Conservation (phyloP, 1,140 invertebrate species). For the Bombus balteatus region DNA sequence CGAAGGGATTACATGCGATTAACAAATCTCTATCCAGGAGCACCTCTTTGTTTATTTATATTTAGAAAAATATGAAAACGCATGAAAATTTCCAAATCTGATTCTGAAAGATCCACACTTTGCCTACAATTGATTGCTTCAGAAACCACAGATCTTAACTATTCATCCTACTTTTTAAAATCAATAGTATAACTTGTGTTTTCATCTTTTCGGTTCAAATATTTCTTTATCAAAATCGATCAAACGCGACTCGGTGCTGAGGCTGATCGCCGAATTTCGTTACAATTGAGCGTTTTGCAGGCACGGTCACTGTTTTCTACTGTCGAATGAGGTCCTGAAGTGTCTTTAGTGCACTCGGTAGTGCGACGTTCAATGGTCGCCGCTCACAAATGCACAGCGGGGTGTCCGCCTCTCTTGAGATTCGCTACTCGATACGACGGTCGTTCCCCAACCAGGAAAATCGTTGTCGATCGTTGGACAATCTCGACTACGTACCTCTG, state of each 20-base stretch:
- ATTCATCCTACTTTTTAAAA: not conserved
- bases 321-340: constrained; percentile 74
- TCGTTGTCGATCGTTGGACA: constrained; percentile 70
- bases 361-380: constrained; percentile 72
- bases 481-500: not conserved
- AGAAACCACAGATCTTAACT: not conserved
- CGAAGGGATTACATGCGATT: too few relatives aligned
- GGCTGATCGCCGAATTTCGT: constrained; percentile 68
- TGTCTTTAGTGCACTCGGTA: constrained; percentile 78
- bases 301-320: constrained; percentile 50
- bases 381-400: constrained; percentile 80
- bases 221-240: not conserved
- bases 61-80: too few relatives aligned
- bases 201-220: not conserved
- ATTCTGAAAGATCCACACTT: not conserved
- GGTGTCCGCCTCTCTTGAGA: constrained; percentile 77
- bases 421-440: constrained; percentile 80
- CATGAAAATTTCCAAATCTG: too few relatives aligned
- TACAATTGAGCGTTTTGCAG: constrained; percentile 69
- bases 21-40: too few relatives aligned
- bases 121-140: not conserved
- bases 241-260: not conserved
- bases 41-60: too few relatives aligned
- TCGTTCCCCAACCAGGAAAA: constrained; percentile 69
- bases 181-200: not conserved